phyloP scores from a whole-genome alignment of 1,140 invertebrate species.

The Drosophila ambigua region DNA sequence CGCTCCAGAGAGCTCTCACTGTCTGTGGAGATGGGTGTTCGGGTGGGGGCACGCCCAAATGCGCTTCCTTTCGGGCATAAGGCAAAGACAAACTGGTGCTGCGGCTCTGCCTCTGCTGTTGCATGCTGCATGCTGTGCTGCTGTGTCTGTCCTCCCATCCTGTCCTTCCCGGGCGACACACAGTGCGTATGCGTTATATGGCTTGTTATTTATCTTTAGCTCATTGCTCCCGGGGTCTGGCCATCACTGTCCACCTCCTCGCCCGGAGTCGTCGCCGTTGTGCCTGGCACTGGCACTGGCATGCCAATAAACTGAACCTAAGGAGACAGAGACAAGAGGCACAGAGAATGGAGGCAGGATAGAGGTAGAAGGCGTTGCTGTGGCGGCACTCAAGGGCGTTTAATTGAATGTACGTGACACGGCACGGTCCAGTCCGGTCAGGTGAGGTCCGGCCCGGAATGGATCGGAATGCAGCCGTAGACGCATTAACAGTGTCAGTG shows the following conservation, averaged over 20 bases:
- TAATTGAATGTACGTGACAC: slow-evolving; percentile 79
- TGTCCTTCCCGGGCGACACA: slow-evolving; percentile 33
- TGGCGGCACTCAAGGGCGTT: slow-evolving; percentile 74
- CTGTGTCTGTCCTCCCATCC: no score
- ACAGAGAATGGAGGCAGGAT: background rate
- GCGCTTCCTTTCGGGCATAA: slow-evolving; percentile 57
- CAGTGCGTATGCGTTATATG: slow-evolving; percentile 78
- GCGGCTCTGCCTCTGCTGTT: slow-evolving; percentile 2
- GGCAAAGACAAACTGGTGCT: slow-evolving; percentile 31
- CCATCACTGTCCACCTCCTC: slow-evolving; percentile 11
- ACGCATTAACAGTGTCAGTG: slow-evolving; percentile 72
- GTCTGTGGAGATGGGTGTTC: background rate
- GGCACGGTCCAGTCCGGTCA: slow-evolving; percentile 11
- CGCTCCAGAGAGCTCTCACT: no score
- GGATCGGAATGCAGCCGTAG: slow-evolving; percentile 62
- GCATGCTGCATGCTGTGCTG: slow-evolving; percentile 17
- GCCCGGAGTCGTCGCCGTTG: slow-evolving; percentile 1
- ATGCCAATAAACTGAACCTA: slow-evolving; percentile 69
- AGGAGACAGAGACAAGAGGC: slow-evolving; percentile 11
- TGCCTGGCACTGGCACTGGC: slow-evolving; percentile 24
- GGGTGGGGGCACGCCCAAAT: slow-evolving; percentile 22
- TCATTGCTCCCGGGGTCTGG: slow-evolving; percentile 58
- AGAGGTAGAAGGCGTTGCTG: slow-evolving; percentile 36
- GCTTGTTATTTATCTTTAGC: slow-evolving; percentile 80
- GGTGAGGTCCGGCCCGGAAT: slow-evolving; percentile 12